Evolutionary conservation across 1,140 invertebrate species (phyloP).

Genomic region (Diabrotica virgifera): DNA sequence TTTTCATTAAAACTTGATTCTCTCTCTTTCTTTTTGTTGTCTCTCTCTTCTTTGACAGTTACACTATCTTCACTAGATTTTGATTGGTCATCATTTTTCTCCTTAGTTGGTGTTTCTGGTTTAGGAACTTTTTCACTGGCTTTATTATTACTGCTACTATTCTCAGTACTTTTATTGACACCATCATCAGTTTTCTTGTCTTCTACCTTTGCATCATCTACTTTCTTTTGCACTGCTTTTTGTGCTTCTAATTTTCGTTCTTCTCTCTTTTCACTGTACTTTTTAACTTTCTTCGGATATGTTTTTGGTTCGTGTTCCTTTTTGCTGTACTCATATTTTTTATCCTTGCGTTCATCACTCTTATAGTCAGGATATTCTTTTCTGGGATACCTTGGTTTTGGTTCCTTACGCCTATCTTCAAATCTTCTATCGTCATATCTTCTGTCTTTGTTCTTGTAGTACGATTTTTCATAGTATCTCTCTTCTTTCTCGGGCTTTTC

Average conservation of each 20-base stretch:
- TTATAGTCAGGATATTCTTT: conserved; percentile 37
- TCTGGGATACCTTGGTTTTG: conserved; percentile 33
- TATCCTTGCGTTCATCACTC: conserved; percentile 31
- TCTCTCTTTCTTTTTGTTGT: conserved; percentile 27
- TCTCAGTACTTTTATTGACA: conserved; percentile 13
- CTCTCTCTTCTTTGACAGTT: conserved; percentile 18
- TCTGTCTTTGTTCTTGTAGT: conserved; percentile 35
- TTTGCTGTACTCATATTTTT: conserved; percentile 37
- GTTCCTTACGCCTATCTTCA: conserved; percentile 32
- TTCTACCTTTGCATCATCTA: conserved; percentile 24
- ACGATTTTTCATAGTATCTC: conserved; percentile 23
- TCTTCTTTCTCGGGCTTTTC: conserved; percentile 28
- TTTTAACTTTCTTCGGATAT: conserved; percentile 43
- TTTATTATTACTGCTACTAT: conserved; percentile 22
- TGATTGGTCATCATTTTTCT: conserved; percentile 15
- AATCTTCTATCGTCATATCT: conserved; percentile 41
- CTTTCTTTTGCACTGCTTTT: conserved; percentile 36
- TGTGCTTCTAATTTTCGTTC: conserved; percentile 45
- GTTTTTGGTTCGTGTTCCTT: conserved; percentile 31
- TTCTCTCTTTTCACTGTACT: conserved; percentile 48
- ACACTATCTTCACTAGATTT: conserved; percentile 15
- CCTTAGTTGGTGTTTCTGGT: conserved; percentile 13
- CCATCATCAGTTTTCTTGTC: conserved; percentile 7
- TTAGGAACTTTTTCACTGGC: conserved; percentile 22
- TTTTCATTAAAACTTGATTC: conserved; percentile 28